phyloP scores from a whole-genome alignment of 2,113 vertebrate genomes.

The Morone chrysops region DNA sequence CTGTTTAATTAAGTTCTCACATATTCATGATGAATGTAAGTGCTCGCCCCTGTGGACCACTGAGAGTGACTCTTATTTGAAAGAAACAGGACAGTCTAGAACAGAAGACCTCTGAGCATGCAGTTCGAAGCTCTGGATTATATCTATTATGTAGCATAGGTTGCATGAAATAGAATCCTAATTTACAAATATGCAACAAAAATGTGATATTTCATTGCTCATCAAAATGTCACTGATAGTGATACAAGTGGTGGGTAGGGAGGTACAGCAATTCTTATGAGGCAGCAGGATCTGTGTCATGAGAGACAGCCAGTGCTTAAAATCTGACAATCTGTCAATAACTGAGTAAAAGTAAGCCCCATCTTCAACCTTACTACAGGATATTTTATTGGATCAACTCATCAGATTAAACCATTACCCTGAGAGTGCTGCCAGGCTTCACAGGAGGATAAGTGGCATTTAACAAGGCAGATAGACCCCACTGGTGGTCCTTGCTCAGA shows the following conservation, averaged over 20 bases:
- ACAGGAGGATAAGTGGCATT: conserved; percentile 37
- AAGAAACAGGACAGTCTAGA: background rate
- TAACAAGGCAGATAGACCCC: conserved; percentile 32
- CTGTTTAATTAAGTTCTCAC: conserved; percentile 23
- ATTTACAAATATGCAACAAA: background rate
- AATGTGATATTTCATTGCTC: background rate
- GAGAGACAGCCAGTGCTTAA: background rate
- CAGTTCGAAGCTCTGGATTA: background rate
- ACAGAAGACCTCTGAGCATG: conserved; percentile 3
- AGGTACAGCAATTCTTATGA: background rate
- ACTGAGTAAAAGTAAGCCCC: conserved; percentile 5
- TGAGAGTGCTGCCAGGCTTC: conserved; percentile 19
- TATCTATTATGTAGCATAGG: background rate
- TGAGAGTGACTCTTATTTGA: background rate
- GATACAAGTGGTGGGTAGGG: background rate
- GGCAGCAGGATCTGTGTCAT: background rate
- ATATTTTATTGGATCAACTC: conserved; percentile 40
- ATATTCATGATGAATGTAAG: conserved; percentile 3
- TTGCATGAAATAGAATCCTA: too few relatives aligned
- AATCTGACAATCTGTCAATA: conserved; percentile 9
- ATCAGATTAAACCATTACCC: conserved; percentile 31
- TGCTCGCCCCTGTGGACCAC: background rate
- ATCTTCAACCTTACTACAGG: background rate
- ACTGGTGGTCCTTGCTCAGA: conserved; percentile 10
- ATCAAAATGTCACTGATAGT: background rate